phyloP scores from a whole-genome alignment of 2,797 vertebrate genomes.

The Peromyscus nudipes region DNA sequence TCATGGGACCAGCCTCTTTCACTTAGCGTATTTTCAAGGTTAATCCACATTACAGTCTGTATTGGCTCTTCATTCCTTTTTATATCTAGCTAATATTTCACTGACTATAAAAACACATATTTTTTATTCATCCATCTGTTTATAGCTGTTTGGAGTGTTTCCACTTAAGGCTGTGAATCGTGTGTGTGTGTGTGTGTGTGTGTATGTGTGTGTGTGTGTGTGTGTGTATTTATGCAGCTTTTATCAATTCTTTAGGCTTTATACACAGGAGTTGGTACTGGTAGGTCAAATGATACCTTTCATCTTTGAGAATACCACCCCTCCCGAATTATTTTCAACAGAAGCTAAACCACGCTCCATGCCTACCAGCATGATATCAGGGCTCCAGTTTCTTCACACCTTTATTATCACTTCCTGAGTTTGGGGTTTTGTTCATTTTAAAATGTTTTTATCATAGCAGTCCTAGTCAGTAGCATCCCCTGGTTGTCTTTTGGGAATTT shows the following conservation, averaged over 20 bases:
- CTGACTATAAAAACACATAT: background rate
- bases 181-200: background rate
- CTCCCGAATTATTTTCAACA: background rate
- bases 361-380: background rate
- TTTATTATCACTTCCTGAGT: background rate
- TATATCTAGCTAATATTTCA: background rate
- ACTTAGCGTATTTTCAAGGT: background rate
- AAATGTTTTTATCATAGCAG: background rate
- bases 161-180: background rate
- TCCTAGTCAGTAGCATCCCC: background rate
- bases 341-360: background rate
- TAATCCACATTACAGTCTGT: background rate
- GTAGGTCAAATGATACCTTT: background rate
- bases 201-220: background rate
- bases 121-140: constrained; percentile 1
- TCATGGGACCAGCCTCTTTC: background rate
- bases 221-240: background rate
- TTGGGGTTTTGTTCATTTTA: background rate
- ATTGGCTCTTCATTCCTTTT: background rate
- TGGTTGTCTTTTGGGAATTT: background rate
- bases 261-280: background rate
- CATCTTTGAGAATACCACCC: constrained; percentile 13
- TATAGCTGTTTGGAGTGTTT: background rate
- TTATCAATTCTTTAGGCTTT: background rate
- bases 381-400: background rate